Base-by-base conservation (phyloP, 2,113 vertebrate species). In the Alethe castanea region DNA sequence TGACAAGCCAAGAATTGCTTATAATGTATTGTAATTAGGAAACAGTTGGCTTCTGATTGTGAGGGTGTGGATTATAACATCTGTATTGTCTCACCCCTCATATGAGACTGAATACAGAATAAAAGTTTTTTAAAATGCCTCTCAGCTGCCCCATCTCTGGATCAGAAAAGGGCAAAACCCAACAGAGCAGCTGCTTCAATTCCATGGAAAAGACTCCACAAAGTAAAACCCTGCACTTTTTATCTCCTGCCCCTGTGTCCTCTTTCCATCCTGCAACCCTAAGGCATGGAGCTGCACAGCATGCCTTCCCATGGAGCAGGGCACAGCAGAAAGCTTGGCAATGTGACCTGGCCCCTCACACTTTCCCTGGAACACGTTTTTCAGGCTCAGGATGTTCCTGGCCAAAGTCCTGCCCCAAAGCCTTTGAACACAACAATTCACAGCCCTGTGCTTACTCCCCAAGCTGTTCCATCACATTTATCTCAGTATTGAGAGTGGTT, bases 251-350 rank as follows among this genome's bases (percentile, higher is more conserved):
- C 22, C 29, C 35, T 5, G 24, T 47, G 50, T 4, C 65, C n/a
- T 84, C 20, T 57, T 62, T 17, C 48, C 17, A 5, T 6, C 17
- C 60, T 31, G 26, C 60, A 73, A 3, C 36, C 14, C 59, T 2
- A 3, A 2, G 33, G 13, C 53, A 19, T 0, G 3, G 56, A 64
- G 56, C 40, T 42, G 47, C 2, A 22, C 52, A 50, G 22, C 14
- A 6, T 8, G 14, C 56, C 9, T 15, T 31, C 76, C 52, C 12
- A 24, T 2, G 65, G 74, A 88, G 48, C 50, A 71, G 74, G 48
- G 23, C 67, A 15, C 29, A 60, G 89, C 0, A 1, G 3, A 17
- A 23, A 0, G 6, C n/a, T 16, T 19, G 31, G 35, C 22, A 42
- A 33, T 1, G 31, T 19, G 31, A 20, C 59, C 57, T 40, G 24